Percentiles rank a stretch among this genome's conserved stretches.
These are phyloP conservation scores for Anastrepha ludens DNA, from an alignment of 1,140 invertebrate genomes.

Conservation along the genomic window DNA sequence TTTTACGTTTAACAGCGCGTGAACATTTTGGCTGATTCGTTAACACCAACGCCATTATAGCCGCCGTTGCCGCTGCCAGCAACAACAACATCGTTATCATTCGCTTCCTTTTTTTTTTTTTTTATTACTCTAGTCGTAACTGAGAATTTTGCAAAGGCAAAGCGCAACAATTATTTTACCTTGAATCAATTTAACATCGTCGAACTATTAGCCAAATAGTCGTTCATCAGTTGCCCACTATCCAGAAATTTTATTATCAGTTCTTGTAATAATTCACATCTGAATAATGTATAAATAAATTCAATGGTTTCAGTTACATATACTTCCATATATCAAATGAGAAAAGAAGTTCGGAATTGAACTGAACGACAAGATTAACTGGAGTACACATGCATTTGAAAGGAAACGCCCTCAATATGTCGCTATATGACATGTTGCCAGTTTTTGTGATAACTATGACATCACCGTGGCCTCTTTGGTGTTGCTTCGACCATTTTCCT, in stretches of 20 bases:
- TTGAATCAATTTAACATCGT: neutral
- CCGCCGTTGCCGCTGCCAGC: neutral
- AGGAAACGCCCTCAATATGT: too few species aligned
- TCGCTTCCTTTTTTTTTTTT: neutral
- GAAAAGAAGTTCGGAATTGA: too few species aligned
- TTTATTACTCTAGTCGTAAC: neutral
- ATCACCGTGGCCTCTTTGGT: too few species aligned
- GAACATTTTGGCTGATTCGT: slow-evolving; percentile 4
- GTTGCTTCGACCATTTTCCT: too few species aligned
- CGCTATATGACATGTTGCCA: too few species aligned
- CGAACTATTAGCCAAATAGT: neutral
- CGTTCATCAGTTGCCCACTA: neutral
- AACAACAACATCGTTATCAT: neutral
- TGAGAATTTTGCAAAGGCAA: slow-evolving; percentile 13
- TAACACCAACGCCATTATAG: neutral
- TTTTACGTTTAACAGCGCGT: slow-evolving; percentile 18
- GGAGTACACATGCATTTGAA: too few species aligned
- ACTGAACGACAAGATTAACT: too few species aligned
- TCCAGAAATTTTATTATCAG: neutral
- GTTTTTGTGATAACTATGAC: too few species aligned
- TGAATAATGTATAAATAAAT: neutral
- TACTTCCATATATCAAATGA: too few species aligned
- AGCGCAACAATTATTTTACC: slow-evolving; percentile 11
- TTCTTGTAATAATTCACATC: neutral
- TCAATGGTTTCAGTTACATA: too few species aligned